phyloP scores from a whole-genome alignment of 2,113 vertebrate species.

The Eonycteris spelaea region DNA sequence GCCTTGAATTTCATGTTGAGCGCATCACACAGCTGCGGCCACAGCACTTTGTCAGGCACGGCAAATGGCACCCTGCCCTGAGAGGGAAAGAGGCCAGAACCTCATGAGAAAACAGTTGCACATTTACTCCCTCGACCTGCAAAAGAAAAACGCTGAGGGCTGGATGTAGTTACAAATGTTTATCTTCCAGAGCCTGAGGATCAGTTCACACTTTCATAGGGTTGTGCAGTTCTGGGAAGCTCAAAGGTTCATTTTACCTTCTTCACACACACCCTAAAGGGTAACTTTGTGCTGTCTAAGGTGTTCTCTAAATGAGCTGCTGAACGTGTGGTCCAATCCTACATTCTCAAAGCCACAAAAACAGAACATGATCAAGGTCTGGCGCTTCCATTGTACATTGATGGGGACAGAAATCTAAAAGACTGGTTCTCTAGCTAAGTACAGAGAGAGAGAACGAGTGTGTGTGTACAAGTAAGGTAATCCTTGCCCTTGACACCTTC shows the following conservation, averaged over 20 bases:
- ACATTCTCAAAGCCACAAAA: rapidly evolving
- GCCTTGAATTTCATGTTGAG: conserved; percentile 99
- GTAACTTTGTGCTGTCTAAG: rapidly evolving
- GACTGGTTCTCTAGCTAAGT: not conserved
- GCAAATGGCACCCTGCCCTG: conserved; percentile 96
- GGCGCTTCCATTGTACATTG: not conserved
- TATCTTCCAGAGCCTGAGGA: not conserved
- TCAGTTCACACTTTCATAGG: not conserved
- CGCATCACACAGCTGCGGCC: conserved; percentile 95
- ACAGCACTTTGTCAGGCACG: conserved; percentile 94
- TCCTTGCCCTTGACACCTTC: not conserved
- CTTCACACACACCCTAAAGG: not conserved
- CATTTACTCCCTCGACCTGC: not conserved
- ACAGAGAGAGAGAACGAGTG: rapidly evolving
- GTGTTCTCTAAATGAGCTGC: not conserved
- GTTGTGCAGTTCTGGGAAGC: not conserved
- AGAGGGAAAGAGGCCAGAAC: conserved; percentile 63
- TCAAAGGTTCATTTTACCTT: not conserved
- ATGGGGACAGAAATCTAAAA: not conserved
- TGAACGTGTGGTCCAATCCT: not conserved
- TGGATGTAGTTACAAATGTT: not conserved
- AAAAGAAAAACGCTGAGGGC: not conserved
- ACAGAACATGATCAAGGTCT: not conserved
- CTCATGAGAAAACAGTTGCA: not conserved
- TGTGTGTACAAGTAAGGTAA: not conserved